Evolutionary conservation across 2,797 vertebrate genomes (phyloP).

Genomic region (Coregonus suidteri): DNA sequence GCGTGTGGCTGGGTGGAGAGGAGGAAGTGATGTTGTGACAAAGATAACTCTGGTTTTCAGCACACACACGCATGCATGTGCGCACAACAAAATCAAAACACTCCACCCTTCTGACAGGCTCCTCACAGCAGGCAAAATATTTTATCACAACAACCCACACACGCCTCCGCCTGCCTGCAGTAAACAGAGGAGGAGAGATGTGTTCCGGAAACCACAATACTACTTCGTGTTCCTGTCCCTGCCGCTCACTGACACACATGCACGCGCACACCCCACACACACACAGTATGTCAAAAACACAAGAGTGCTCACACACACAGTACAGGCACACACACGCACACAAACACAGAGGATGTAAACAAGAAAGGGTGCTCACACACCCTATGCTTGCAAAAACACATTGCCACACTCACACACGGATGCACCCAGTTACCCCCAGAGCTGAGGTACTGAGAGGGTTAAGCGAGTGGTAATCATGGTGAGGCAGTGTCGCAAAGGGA

Average conservation of each 20-base stretch:
- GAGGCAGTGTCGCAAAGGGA: neutral
- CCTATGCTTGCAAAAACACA: neutral
- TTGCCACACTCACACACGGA: neutral
- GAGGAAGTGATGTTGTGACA: constrained; percentile 54
- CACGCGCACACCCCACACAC: constrained; percentile 27
- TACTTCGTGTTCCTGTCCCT: constrained; percentile 60
- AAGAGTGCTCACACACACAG: neutral
- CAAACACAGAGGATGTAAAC: too few species aligned
- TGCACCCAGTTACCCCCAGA: neutral
- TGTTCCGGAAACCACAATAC: constrained; percentile 78
- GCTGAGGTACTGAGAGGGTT: neutral
- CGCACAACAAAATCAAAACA: neutral
- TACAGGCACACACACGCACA: too few species aligned
- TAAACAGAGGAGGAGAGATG: constrained; percentile 59
- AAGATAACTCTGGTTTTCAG: constrained; percentile 57
- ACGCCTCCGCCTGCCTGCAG: constrained; percentile 41
- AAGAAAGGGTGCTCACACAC: neutral
- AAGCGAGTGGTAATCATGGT: neutral
- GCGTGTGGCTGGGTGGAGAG: constrained; percentile 16
- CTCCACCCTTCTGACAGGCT: too few species aligned
- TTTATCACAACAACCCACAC: neutral
- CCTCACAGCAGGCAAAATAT: too few species aligned
- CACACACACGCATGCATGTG: neutral
- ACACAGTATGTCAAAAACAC: neutral
- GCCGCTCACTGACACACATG: constrained; percentile 24